Evolutionary conservation across 2,113 vertebrate genomes (phyloP).

Genomic region (Chascanopsetta lugubris): DNA sequence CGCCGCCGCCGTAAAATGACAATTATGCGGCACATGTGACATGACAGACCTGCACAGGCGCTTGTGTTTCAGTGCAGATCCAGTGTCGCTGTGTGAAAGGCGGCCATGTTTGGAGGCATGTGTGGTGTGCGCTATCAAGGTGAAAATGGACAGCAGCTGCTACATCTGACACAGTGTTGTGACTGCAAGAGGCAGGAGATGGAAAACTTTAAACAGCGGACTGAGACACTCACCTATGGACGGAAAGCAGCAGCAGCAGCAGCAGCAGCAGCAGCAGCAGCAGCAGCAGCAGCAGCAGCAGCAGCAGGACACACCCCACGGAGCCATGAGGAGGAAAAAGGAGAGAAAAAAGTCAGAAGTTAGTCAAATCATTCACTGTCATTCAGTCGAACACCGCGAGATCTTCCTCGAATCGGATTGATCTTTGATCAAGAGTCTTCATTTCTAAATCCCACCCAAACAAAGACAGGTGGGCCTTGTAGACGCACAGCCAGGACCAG

Average conservation of each 20-base stretch:
- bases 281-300: conserved; percentile 15
- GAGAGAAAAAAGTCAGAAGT: conserved; percentile 17
- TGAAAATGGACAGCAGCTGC: conserved; percentile 19
- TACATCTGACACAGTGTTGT: conserved; percentile 26
- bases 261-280: conserved; percentile 16
- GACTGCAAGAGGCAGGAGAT: conserved; percentile 12
- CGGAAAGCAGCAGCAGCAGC: conserved; percentile 25
- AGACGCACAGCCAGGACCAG: no score
- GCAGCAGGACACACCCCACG: conserved; percentile 19
- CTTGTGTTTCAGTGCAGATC: conserved; percentile 18
- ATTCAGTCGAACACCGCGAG: background rate
- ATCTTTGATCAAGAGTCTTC: no score
- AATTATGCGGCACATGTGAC: conserved; percentile 29
- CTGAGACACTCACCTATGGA: conserved; percentile 76
- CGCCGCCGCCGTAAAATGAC: background rate
- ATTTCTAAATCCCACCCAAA: no score
- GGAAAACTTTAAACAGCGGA: background rate
- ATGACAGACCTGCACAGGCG: background rate
- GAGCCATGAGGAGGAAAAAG: conserved; percentile 53
- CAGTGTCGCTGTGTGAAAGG: conserved; percentile 14
- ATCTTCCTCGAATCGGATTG: conserved; percentile 4
- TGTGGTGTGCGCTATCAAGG: conserved; percentile 22
- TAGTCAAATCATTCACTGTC: conserved; percentile 33
- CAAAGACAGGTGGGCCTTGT: no score
- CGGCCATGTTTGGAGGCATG: background rate